Evolutionary conservation across 1,140 invertebrate genomes (phyloP), one percentile per base, ranked within the genome.

Genomic region (Papilio polytes): DNA sequence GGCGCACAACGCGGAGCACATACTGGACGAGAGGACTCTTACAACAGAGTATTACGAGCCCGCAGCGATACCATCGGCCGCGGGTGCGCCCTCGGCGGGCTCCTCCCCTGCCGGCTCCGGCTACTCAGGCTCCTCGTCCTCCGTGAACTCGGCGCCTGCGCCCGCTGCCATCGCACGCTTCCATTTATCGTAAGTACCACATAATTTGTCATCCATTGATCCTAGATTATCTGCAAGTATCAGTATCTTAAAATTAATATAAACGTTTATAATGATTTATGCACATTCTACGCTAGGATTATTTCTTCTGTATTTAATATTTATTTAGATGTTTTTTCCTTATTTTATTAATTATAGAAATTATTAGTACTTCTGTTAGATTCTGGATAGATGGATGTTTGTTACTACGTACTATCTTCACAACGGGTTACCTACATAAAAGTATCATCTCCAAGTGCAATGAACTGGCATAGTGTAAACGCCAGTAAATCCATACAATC

Each of bases 41-140:
- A 98, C 97, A 92, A 99, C 98, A 84, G 97, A 98, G 92, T 99
- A 99, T 96, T 98, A 99, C 96, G 98, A 99, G 94, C 98, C 98
- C 84, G 96, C 96, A 83, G 96, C 97, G 87, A 97, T 97, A 92
- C 96, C 96, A 89, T 95, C 96, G 90, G 88, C 95, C 88, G 93
- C 94, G 87, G 92, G 92, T 73, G 93, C 96, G 89, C 91, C 95
- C 82, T 92, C 95, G 88, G 89, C 94, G 86, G 91, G 92, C 85
- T 96, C 96, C 66, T 96, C 96, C 66, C 96, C 96, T 78, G 96
- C 96, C 85, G 94, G 92, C 80, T 96, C 96, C 76, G 96, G 96
- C 87, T 95, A 93, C 95, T 96, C 90, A 91, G 95, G 88, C 94
- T 96, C 94, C 95, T 95, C 92, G 95, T 96, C 93, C 96, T 96